phyloP scores from a whole-genome alignment of 2,113 vertebrate genomes.

The Nipponia nippon region DNA sequence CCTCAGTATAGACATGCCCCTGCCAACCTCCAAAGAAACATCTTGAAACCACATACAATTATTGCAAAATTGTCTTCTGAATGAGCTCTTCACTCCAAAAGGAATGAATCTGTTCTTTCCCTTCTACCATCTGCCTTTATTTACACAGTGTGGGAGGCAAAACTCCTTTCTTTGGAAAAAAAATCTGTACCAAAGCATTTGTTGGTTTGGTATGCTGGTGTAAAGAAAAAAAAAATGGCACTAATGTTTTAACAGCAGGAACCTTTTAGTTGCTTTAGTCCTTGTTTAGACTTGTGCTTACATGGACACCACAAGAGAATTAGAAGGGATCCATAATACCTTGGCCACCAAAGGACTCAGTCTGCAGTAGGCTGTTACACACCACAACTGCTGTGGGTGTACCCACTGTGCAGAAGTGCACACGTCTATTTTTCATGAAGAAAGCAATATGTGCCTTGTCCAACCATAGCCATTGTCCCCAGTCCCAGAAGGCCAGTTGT shows the following conservation, averaged over 20 bases:
- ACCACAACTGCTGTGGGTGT: background rate
- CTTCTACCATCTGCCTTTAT: background rate
- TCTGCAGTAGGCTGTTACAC: background rate
- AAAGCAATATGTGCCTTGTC: background rate
- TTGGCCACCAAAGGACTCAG: background rate
- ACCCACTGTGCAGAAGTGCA: background rate
- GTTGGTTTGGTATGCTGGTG: background rate
- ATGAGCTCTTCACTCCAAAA: background rate
- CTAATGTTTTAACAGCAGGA: background rate
- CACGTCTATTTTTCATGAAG: rapidly evolving
- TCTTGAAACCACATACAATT: background rate
- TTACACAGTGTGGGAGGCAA: background rate
- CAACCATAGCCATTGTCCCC: background rate
- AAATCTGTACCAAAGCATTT: background rate
- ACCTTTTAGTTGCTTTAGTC: background rate
- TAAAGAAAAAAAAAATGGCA: background rate
- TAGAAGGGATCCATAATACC: background rate
- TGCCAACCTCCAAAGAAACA: background rate
- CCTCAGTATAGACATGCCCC: background rate
- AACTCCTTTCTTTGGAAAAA: background rate
- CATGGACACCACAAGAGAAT: background rate
- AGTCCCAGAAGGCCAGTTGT: background rate
- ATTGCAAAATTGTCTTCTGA: background rate
- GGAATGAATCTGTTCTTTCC: background rate
- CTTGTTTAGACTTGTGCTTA: background rate